phyloP scores from a whole-genome alignment of 2,888 invertebrate genomes.

The Drosophila kuntzei region DNA sequence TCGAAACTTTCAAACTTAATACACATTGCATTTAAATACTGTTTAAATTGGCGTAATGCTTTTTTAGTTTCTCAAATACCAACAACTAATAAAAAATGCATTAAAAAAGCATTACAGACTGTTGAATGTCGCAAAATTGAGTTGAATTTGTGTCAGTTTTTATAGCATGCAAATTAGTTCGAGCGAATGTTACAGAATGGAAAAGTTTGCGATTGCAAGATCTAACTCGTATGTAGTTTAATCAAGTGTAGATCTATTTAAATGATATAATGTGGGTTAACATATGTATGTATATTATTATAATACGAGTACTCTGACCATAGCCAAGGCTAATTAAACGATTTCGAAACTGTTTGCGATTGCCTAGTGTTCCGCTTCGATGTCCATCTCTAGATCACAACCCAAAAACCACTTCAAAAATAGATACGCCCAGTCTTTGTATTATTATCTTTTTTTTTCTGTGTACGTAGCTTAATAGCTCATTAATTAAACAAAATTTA shows the following conservation, averaged over 20 bases:
- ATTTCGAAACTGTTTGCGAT: slow-evolving; percentile 32
- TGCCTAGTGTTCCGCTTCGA: slow-evolving; percentile 48
- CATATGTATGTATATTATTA: background rate
- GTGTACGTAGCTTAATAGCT: slow-evolving; percentile 52
- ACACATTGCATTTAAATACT: slow-evolving; percentile 1
- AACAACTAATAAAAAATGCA: slow-evolving; percentile 33
- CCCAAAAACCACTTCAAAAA: slow-evolving; percentile 19
- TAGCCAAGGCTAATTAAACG: slow-evolving; percentile 43
- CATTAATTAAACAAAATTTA: slow-evolving; percentile 68
- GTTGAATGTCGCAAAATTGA: slow-evolving; percentile 17
- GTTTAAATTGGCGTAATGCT: slow-evolving; percentile 11
- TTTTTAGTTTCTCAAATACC: slow-evolving; percentile 5
- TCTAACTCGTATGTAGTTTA: background rate
- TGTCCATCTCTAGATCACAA: slow-evolving; percentile 55
- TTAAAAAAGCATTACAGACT: slow-evolving; percentile 28
- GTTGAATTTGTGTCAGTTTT: slow-evolving; percentile 16
- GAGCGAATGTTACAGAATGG: slow-evolving; percentile 22
- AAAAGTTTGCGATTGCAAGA: slow-evolving; percentile 27
- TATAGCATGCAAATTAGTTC: slow-evolving; percentile 36
- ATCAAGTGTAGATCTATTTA: slow-evolving; percentile 10
- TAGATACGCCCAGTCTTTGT: slow-evolving; percentile 58
- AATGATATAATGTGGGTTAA: slow-evolving; percentile 4
- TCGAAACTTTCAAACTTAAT: slow-evolving; percentile 6
- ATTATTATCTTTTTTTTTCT: slow-evolving; percentile 18
- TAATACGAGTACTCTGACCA: slow-evolving; percentile 16